A percentile compares a stretch with the other conserved stretches of the same genome.
Evolutionary conservation across 2,113 vertebrate species (phyloP).

Genomic region (Amblyopsis rosae): DNA sequence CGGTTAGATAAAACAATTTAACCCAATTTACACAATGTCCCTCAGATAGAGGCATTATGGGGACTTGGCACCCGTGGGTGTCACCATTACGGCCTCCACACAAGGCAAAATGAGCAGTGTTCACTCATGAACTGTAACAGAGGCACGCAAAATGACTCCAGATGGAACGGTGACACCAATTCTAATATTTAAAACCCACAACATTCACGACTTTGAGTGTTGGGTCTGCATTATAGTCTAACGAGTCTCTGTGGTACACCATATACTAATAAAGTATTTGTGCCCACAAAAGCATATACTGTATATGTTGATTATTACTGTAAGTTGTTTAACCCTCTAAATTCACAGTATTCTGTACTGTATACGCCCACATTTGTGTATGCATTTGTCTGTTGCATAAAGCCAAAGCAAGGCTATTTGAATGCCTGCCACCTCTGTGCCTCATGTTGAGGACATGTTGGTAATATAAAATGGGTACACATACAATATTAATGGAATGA

Average conservation of each 20-base stretch:
- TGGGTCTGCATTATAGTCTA: constrained; percentile 43
- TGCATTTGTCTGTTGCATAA: no score
- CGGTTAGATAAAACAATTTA: neutral
- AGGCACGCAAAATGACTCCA: constrained; percentile 50
- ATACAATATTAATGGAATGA: no score
- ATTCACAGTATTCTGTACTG: no score
- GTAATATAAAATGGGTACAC: no score
- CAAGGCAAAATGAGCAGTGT: constrained; percentile 9
- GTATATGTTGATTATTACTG: no score
- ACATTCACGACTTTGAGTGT: constrained; percentile 38
- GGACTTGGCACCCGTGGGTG: neutral
- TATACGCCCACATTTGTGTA: no score
- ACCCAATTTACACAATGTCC: neutral
- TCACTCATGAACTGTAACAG: constrained; percentile 29
- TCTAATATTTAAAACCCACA: constrained; percentile 52
- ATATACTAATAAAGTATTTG: constrained; percentile 44
- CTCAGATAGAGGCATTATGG: neutral
- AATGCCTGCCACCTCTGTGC: no score
- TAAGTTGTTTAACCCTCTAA: no score
- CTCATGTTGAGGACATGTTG: no score
- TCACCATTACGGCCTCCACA: neutral
- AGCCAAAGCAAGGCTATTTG: no score
- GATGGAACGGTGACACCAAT: constrained; percentile 58
- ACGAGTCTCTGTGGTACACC: constrained; percentile 36
- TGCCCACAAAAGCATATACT: constrained; percentile 10